Evolutionary conservation across 2,888 invertebrate genomes (phyloP).

Genomic region (Macaria liturata): DNA sequence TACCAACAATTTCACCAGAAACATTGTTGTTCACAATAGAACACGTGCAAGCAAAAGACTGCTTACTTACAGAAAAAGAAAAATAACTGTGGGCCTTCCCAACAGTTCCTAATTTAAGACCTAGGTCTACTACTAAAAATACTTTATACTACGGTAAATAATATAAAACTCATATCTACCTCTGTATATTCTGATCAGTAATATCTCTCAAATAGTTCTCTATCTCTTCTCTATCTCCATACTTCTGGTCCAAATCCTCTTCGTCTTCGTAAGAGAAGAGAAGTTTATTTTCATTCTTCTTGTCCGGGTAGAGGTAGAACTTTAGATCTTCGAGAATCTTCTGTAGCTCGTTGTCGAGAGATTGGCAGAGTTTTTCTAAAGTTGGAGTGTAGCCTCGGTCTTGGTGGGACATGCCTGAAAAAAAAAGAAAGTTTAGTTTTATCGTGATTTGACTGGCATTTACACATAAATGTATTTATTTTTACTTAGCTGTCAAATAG

Average conservation of each 20-base stretch:
- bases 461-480: too few species aligned
- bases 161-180: too few species aligned
- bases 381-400: conserved; percentile 90
- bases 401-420: conserved; percentile 87
- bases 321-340: conserved; percentile 87
- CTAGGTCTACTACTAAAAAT: too few species aligned
- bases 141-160: too few species aligned
- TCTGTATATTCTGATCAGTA: conserved; percentile 71
- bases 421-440: not conserved
- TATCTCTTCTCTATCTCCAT: conserved; percentile 74
- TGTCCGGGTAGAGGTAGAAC: conserved; percentile 85
- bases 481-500: too few species aligned
- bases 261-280: conserved; percentile 66
- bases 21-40: too few species aligned
- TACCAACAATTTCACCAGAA: too few species aligned
- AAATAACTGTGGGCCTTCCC: too few species aligned
- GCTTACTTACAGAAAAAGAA: too few species aligned
- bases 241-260: conserved; percentile 63
- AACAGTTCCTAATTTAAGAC: too few species aligned
- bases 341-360: conserved; percentile 85
- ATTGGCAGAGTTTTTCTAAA: conserved; percentile 87
- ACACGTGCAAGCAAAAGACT: too few species aligned
- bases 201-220: conserved; percentile 79
- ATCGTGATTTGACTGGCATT: too few species aligned
- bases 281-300: conserved; percentile 56